Percentiles rank a stretch among this genome's conserved stretches.
phyloP scores from a whole-genome alignment of 2,113 vertebrate species.

The Anarhynchus alexandrinus region DNA sequence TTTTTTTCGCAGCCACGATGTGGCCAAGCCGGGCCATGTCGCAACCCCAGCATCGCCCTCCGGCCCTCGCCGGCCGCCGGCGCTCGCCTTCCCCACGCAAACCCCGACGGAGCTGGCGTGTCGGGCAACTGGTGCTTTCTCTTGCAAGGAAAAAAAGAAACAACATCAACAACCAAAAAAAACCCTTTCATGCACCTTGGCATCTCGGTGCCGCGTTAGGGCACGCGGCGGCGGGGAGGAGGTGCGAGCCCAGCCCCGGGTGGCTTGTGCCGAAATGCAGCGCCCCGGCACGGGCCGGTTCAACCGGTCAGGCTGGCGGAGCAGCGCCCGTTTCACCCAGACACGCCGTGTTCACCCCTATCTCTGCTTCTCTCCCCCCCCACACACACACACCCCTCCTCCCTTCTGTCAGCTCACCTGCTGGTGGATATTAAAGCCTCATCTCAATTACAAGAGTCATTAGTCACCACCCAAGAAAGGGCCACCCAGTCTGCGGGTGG shows the following conservation, averaged over 20 bases:
- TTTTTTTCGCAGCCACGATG: not conserved
- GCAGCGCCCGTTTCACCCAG: not conserved
- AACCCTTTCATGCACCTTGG: not conserved
- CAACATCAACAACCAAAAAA: not conserved
- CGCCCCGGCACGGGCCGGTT: not conserved
- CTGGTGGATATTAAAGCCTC: not conserved
- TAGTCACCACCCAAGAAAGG: not conserved
- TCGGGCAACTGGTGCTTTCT: not conserved
- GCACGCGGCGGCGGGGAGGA: not conserved
- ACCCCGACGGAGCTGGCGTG: accelerated
- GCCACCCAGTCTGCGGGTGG: conserved; percentile 35
- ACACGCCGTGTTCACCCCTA: not conserved
- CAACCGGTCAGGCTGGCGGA: not conserved
- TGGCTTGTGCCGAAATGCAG: not conserved
- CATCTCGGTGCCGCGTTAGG: not conserved
- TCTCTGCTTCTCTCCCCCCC: not conserved
- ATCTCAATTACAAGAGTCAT: not conserved
- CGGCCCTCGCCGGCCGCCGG: not conserved
- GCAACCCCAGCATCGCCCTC: accelerated
- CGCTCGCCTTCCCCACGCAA: not conserved
- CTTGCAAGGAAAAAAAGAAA: not conserved
- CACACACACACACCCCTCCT: not conserved
- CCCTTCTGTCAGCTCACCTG: not conserved
- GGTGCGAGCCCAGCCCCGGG: not conserved
- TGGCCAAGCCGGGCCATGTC: not conserved